Conservation (phyloP, 2,113 vertebrate species). For the Leucopsar rothschildi region DNA sequence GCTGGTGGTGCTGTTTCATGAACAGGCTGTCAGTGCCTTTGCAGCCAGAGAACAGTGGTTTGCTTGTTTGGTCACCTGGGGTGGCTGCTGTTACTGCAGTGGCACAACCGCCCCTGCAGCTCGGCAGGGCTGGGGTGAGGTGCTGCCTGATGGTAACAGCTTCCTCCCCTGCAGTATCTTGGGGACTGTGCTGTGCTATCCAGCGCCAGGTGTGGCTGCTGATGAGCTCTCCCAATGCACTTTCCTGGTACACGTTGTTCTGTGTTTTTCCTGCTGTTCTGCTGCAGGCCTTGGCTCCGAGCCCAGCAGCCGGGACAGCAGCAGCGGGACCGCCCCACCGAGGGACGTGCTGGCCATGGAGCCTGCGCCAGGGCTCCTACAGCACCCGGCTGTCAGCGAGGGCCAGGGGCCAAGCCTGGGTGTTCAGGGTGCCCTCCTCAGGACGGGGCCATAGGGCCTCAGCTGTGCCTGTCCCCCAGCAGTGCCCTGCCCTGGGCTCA, state of each 20-base stretch:
- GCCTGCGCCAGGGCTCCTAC: accelerated
- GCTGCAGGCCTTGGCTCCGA: neutral
- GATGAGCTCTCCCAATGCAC: neutral
- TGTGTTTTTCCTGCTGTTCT: neutral
- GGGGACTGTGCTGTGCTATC: neutral
- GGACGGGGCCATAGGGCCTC: accelerated
- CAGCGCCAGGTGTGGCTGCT: neutral
- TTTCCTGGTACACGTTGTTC: neutral
- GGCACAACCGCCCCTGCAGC: accelerated
- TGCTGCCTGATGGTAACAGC: neutral
- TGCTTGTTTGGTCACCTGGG: neutral
- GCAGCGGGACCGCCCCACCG: accelerated
- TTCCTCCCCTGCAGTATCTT: neutral
- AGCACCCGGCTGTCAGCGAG: accelerated
- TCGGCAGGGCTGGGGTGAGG: accelerated
- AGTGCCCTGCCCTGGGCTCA: accelerated
- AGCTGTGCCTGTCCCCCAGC: neutral
- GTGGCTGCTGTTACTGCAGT: accelerated
- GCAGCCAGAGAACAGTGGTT: neutral
- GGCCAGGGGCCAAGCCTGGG: accelerated
- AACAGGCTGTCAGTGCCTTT: neutral
- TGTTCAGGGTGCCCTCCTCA: neutral
- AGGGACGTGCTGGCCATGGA: neutral
- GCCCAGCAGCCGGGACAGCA: neutral
- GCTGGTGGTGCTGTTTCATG: neutral